Conservation (phyloP, 2,113 vertebrate genomes). For the Calyptommatus sinebrachiatus region DNA sequence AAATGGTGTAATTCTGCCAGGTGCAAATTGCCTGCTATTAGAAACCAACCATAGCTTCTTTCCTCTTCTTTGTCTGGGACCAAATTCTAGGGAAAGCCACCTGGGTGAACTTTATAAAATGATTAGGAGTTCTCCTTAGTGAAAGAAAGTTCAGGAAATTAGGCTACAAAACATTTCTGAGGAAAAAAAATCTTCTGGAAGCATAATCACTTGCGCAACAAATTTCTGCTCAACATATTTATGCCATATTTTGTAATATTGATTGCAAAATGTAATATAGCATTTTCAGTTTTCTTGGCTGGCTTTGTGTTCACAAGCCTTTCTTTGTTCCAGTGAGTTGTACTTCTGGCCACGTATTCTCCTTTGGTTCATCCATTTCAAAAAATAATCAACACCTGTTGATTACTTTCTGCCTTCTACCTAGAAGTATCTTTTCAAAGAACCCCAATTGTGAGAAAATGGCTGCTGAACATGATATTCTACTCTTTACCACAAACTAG, state of each 20-base stretch:
- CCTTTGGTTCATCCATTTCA: constrained; percentile 1
- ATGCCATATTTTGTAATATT: too few species aligned
- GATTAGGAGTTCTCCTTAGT: not conserved
- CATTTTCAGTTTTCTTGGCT: not conserved
- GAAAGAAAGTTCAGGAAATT: not conserved
- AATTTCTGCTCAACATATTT: too few species aligned
- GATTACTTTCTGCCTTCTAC: not conserved
- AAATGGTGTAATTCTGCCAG: too few species aligned
- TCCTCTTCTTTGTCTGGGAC: not conserved
- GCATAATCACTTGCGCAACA: not conserved
- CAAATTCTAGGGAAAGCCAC: not conserved
- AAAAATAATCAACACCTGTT: not conserved
- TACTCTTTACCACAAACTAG: not conserved
- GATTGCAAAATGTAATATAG: too few species aligned
- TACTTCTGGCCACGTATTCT: not conserved
- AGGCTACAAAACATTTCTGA: not conserved
- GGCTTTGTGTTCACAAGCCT: too few species aligned
- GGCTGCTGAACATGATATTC: constrained; percentile 15
- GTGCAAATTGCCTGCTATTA: too few species aligned
- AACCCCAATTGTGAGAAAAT: constrained; percentile 21
- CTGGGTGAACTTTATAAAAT: not conserved
- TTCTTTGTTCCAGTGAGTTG: not conserved
- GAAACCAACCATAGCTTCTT: too few species aligned
- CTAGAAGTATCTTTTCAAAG: constrained; percentile 2
- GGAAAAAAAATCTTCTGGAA: not conserved